A percentile compares a stretch with the other conserved stretches of the same genome.
These are phyloP conservation scores for Neodontobutis hainanensis DNA, from an alignment of 2,113 vertebrate genomes.

Conservation along the genomic window DNA sequence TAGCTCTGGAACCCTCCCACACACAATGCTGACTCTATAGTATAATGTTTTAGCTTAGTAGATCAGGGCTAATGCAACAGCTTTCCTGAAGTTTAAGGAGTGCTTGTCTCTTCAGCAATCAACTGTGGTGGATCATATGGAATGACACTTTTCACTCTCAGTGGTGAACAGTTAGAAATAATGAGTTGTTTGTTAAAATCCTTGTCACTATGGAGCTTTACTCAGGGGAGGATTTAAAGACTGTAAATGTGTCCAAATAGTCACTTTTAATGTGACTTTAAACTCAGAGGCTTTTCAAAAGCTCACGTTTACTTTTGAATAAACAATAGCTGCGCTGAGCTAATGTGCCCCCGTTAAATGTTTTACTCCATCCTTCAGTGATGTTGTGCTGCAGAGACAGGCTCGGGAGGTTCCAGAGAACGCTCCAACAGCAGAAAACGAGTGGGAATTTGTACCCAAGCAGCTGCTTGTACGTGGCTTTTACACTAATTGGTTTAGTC, in stretches of 20 bases:
- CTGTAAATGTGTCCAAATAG: background rate
- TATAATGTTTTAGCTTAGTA: no score
- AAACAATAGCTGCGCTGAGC: background rate
- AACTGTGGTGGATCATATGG: no score
- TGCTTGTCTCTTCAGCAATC: no score
- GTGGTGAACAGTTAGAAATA: no score
- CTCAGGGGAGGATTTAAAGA: background rate
- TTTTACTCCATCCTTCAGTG: slow-evolving; percentile 29
- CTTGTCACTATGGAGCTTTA: no score
- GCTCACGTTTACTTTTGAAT: background rate
- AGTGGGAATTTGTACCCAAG: slow-evolving; percentile 42
- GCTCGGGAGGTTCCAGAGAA: slow-evolving; percentile 16
- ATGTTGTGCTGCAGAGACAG: slow-evolving; percentile 21
- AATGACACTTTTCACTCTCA: no score
- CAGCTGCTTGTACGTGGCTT: slow-evolving; percentile 41
- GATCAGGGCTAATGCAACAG: no score
- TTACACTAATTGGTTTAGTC: slow-evolving; percentile 63
- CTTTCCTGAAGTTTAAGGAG: no score
- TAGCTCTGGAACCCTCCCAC: no score
- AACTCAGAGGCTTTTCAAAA: background rate
- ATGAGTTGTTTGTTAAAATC: no score
- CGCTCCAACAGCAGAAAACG: slow-evolving; percentile 25
- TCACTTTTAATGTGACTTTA: background rate
- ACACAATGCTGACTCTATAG: no score
- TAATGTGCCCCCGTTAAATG: slow-evolving; percentile 6